These are phyloP conservation scores for Phoenoteleia sp. DNA, from an alignment of 2,888 invertebrate genomes.

Conservation along the genomic window DNA sequence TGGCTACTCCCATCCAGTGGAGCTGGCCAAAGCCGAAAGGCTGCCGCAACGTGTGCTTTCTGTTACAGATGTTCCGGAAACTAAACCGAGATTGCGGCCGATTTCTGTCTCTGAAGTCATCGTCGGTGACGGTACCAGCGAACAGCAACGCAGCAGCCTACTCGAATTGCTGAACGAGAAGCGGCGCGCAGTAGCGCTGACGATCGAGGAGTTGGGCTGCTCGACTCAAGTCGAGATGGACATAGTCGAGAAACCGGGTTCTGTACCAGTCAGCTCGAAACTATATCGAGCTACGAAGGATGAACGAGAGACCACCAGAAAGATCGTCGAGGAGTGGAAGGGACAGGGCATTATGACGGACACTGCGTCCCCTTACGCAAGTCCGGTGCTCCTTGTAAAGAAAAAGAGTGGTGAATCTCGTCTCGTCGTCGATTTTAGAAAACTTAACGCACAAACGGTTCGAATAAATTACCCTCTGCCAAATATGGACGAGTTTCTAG, in stretches of 20 bases:
- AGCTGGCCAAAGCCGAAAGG: not conserved
- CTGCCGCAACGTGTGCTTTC: not conserved
- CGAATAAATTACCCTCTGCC: slow-evolving; percentile 8
- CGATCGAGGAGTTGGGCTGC: not conserved
- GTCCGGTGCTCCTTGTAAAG: not conserved
- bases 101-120: not conserved
- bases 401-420: not conserved
- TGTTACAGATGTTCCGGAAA: not conserved
- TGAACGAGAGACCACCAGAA: not conserved
- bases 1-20: not conserved
- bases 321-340: not conserved
- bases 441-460: not conserved
- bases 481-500: not conserved
- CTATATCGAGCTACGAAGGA: not conserved
- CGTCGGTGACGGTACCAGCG: not conserved
- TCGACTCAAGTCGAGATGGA: not conserved
- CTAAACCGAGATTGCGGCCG: not conserved
- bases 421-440: not conserved
- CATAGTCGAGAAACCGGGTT: not conserved
- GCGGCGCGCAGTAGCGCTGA: not conserved
- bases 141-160: too few relatives aligned
- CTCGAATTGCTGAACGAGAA: not conserved
- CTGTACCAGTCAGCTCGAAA: not conserved
- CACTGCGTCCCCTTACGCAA: not conserved
- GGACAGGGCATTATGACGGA: not conserved